These are phyloP conservation scores for Dendrolimus punctatus DNA, from an alignment of 1,140 invertebrate species.

Conservation along the genomic window DNA sequence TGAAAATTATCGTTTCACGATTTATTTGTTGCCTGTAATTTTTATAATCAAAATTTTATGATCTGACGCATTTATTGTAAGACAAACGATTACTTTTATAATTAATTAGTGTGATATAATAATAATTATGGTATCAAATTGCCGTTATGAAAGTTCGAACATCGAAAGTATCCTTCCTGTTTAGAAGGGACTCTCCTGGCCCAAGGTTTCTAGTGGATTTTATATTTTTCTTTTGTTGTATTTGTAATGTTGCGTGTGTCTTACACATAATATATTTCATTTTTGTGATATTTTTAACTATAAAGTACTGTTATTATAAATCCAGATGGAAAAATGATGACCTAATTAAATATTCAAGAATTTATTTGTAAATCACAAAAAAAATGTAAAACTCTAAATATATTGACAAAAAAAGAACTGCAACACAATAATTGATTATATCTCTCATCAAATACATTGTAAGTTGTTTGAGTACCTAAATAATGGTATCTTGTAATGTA, in stretches of 20 bases:
- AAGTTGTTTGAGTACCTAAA: slow-evolving; percentile 65
- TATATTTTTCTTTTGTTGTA: slow-evolving; percentile 72
- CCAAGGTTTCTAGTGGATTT: slow-evolving; percentile 70
- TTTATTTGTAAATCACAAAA: slow-evolving; percentile 72
- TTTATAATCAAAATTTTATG: slow-evolving; percentile 69
- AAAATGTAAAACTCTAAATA: slow-evolving; percentile 74
- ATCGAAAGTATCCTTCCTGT: slow-evolving; percentile 74
- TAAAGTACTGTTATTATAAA: slow-evolving; percentile 72
- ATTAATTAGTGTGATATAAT: slow-evolving; percentile 70
- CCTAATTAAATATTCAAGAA: slow-evolving; percentile 72
- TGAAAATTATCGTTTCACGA: slow-evolving; percentile 65
- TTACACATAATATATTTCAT: slow-evolving; percentile 73
- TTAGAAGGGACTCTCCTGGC: slow-evolving; percentile 68
- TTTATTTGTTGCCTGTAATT: slow-evolving; percentile 69
- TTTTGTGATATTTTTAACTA: slow-evolving; percentile 74
- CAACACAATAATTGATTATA: slow-evolving; percentile 67
- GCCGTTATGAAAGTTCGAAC: slow-evolving; percentile 69
- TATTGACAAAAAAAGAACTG: slow-evolving; percentile 67
- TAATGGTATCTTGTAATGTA: slow-evolving; percentile 63
- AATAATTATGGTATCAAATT: slow-evolving; percentile 69
- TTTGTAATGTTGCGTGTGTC: slow-evolving; percentile 71
- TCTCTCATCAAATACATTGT: slow-evolving; percentile 66
- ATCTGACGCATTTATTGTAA: slow-evolving; percentile 72
- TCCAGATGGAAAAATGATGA: slow-evolving; percentile 69
- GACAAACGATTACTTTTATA: slow-evolving; percentile 71